Percentiles rank a stretch among this genome's conserved stretches.
Evolutionary conservation across 2,113 vertebrate species (phyloP).

Genomic region (Caloenas nicobarica): DNA sequence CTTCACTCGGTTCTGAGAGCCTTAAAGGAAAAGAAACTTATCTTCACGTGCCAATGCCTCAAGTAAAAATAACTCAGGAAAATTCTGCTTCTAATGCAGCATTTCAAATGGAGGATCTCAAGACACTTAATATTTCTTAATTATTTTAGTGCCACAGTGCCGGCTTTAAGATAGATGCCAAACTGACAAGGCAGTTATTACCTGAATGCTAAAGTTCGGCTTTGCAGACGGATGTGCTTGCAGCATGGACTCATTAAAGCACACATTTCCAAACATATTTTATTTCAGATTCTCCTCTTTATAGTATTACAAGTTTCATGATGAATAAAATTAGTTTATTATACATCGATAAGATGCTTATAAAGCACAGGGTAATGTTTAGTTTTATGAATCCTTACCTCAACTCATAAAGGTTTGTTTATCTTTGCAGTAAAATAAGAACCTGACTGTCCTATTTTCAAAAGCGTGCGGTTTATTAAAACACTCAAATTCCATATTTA

Average conservation of each 20-base stretch:
- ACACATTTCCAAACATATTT: not conserved
- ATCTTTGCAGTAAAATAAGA: not conserved
- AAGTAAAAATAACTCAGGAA: not conserved
- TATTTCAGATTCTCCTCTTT: not conserved
- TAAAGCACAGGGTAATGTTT: not conserved
- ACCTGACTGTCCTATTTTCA: not conserved
- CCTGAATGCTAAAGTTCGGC: not conserved
- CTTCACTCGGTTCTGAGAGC: not conserved
- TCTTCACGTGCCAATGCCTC: not conserved
- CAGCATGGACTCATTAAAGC: not conserved
- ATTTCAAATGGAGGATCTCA: not conserved
- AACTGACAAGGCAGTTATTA: conserved; percentile 2
- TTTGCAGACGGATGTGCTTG: not conserved
- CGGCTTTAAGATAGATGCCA: conserved; percentile 6
- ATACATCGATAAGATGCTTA: not conserved
- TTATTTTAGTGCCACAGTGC: not conserved
- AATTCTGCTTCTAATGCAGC: not conserved
- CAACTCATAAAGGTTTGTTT: not conserved
- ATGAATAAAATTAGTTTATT: not conserved
- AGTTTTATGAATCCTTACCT: not conserved
- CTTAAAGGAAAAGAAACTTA: conserved; percentile 28
- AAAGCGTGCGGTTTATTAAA: not conserved
- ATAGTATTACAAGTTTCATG: not conserved
- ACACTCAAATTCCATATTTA: not conserved
- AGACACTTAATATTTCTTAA: conserved; percentile 28